Evolutionary conservation across 1,140 invertebrate species (phyloP), one percentile per base, ranked within the genome.

Genomic region (Pseudomyrmex pallidus): DNA sequence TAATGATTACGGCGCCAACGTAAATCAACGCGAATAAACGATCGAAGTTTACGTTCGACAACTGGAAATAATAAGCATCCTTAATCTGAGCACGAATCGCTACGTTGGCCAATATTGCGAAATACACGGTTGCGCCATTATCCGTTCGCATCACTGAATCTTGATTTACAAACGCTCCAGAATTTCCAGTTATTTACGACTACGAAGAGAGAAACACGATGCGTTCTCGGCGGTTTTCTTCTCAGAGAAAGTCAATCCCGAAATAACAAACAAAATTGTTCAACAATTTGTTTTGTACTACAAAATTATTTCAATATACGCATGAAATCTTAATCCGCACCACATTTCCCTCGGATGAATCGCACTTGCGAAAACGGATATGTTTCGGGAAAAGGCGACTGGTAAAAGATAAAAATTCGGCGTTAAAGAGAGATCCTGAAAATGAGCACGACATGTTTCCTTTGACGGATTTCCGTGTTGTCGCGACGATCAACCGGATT

Each of bases 401-500:
- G 20, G 35, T 52, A 82, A 85, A 62, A 70, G n/a, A 35, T 54
- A 74, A 74, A 61, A 25, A 25, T n/a, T 13, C 20, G 35, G 1
- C 12, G 22, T 54, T 22, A 57, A 48, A 82, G 63, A 68, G 59
- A 59, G 74, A 76, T 88, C 61, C 84, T 70, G 86, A 85, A 88
- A 88, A 88, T 87, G 87, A 85, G 68, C 80, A 63, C 76, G 87
- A 87, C 73, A 83, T 82, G 84, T 85, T 82, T 85, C 82, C 83
- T 91, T 91, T 91, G 90, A 91, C 91, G 89, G 91, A 91, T 91
- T 77, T 87, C 84, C 89, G 84, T 90, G 91, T 91, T 86, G 87
- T 68, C 84, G 88, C 68, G 84, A 80, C 87, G 84, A 90, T 86
- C 88, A 85, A 87, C 78, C 85, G 89, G 90, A 92, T 92, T 92